A percentile compares a stretch with the other conserved stretches of the same genome.
phyloP scores from a whole-genome alignment of 1,140 invertebrate species.

The Drosophila willistoni region DNA sequence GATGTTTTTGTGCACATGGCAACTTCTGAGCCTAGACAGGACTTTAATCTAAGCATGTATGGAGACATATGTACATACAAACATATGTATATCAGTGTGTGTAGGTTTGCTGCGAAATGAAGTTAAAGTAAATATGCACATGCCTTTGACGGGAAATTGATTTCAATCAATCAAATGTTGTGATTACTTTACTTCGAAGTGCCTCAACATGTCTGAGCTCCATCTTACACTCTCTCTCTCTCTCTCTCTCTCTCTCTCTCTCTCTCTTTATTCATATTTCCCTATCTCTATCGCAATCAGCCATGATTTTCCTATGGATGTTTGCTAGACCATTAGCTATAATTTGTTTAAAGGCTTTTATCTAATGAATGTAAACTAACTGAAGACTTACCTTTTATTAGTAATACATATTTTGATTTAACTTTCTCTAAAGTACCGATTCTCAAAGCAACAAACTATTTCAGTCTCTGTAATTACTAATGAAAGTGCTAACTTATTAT shows the following conservation, averaged over 20 bases:
- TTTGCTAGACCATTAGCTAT: constrained; percentile 72
- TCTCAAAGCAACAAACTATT: too few species aligned
- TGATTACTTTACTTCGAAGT: constrained; percentile 73
- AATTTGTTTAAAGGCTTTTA: constrained; percentile 69
- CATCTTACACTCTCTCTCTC: constrained; percentile 11
- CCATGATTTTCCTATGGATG: constrained; percentile 37
- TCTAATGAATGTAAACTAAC: neutral
- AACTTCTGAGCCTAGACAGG: constrained; percentile 25
- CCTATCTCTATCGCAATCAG: constrained; percentile 13
- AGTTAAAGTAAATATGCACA: constrained; percentile 68
- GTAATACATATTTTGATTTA: neutral
- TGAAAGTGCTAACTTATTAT: neutral
- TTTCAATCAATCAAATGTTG: constrained; percentile 82
- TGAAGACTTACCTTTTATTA: neutral
- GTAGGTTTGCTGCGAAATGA: constrained; percentile 42
- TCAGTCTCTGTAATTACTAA: too few species aligned
- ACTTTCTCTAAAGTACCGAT: too few species aligned
- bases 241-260: constrained; percentile 10
- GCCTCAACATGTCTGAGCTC: constrained; percentile 40
- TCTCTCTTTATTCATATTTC: constrained; percentile 4
- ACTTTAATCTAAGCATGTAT: constrained; percentile 40
- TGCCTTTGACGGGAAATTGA: constrained; percentile 79
- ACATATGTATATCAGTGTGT: constrained; percentile 10
- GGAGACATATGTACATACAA: constrained; percentile 30
- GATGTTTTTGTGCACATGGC: constrained; percentile 24